These are phyloP conservation scores for Mobula birostris DNA, from an alignment of 2,113 vertebrate genomes.

Conservation along the genomic window DNA sequence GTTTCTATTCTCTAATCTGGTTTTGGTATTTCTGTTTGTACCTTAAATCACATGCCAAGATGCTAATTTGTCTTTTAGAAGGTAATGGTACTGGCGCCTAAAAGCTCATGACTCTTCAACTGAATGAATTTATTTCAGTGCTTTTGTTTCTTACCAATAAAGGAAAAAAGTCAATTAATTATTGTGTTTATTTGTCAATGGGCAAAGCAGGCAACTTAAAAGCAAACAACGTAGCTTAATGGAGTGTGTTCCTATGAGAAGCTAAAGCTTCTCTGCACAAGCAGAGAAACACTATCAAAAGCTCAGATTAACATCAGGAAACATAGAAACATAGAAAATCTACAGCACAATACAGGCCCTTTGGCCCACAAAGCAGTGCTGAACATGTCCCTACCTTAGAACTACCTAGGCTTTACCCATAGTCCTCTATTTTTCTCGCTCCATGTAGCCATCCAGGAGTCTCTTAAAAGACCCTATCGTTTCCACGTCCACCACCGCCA, in stretches of 20 bases:
- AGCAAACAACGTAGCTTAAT: background rate
- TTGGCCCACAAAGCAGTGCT: too few relatives aligned
- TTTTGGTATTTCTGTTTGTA: background rate
- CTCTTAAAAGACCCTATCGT: too few relatives aligned
- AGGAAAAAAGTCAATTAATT: conserved; percentile 2
- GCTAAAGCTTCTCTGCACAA: background rate
- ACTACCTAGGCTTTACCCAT: too few relatives aligned
- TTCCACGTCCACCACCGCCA: too few relatives aligned
- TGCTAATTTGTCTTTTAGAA: background rate
- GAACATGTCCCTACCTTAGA: too few relatives aligned
- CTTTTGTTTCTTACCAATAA: background rate
- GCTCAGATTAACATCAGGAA: background rate
- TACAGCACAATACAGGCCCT: too few relatives aligned
- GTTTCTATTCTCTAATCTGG: background rate
- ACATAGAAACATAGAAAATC: background rate
- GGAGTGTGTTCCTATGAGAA: background rate
- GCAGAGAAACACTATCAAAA: background rate
- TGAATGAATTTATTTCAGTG: background rate
- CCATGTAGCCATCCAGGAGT: too few relatives aligned
- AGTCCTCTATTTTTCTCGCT: too few relatives aligned
- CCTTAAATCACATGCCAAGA: background rate
- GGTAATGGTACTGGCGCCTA: background rate
- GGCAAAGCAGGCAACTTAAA: background rate
- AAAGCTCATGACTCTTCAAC: background rate
- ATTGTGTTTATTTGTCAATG: background rate